A percentile compares a stretch with the other conserved stretches of the same genome.
Conservation (phyloP, 2,888 invertebrate genomes). For the Pemphredon lugubris region DNA sequence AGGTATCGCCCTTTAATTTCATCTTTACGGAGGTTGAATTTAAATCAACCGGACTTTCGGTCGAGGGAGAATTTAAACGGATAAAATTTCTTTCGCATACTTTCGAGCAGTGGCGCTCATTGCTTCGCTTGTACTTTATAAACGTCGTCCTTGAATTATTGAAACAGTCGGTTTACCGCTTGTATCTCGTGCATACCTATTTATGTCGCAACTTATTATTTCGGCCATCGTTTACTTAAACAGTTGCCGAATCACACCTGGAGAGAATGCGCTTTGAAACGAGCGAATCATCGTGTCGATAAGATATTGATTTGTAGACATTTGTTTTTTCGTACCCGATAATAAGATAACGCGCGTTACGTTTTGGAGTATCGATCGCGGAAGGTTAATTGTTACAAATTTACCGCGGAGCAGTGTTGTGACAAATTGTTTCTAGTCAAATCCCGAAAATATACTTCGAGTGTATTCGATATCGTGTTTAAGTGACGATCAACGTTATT, state of each 20-base stretch:
- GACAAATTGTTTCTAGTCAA: too few species aligned
- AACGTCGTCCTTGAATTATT: too few species aligned
- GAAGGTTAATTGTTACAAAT: too few species aligned
- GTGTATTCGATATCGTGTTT: too few species aligned
- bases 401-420: too few species aligned
- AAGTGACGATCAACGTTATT: too few species aligned
- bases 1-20: constrained; percentile 6
- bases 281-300: constrained; percentile 24
- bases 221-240: not conserved
- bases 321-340: constrained; percentile 5
- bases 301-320: constrained; percentile 34
- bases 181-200: too few species aligned
- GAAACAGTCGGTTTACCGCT: too few species aligned
- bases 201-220: too few species aligned
- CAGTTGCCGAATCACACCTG: not conserved
- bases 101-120: constrained; percentile 8
- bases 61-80: constrained; percentile 13
- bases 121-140: not conserved
- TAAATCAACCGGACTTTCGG: not conserved
- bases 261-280: constrained; percentile 8
- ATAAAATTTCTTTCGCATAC: constrained; percentile 4
- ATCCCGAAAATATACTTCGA: too few species aligned
- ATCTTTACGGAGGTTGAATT: not conserved
- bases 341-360: constrained; percentile 10
- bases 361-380: not conserved